Evolutionary conservation across 2,113 vertebrate genomes (phyloP), one percentile per base, ranked within the genome.

Genomic region (Callionymus lyra): DNA sequence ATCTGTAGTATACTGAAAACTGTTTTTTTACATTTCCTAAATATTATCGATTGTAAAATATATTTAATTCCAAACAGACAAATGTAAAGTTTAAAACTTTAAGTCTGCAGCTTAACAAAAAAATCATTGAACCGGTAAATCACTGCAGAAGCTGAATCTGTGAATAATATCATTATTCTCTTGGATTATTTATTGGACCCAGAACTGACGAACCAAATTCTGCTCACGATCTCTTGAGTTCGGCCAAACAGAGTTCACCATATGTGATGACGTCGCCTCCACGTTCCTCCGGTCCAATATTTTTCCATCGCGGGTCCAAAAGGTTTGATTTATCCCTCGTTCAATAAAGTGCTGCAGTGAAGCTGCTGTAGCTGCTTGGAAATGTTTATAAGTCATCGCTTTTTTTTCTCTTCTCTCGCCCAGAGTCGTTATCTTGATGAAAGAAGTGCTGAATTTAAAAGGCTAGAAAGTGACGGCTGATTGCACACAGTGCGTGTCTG

Each of bases 201-300:
- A n/a, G n/a, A n/a, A n/a, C n/a, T n/a, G n/a, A n/a, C n/a, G n/a
- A n/a, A n/a, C n/a, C n/a, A n/a, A n/a, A n/a, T n/a, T n/a, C n/a
- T n/a, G n/a, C n/a, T n/a, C 21, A 27, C 21, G 4, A 8, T 27
- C 21, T 65, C 59, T 47, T 6, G 41, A 44, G 52, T 47, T 56
- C 47, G 53, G 50, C 50, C 58, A 67, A 62, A 71, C 68, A 70
- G 65, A 75, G 63, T 47, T 35, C 63, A 64, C 58, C 72, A 72
- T 78, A 65, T 78, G 71, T 47, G 63, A 38, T 58, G 67, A 70
- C 62, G 61, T 70, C 69, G 63, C 57, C 63, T 74, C 56, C 70
- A 31, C 49, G 34, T 47, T 57, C 46, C 56, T 35, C 57, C 53
- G 21, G 33, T 67, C 76, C 67, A 79, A 59, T 47, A 44, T 54